Percentiles rank a stretch among this genome's conserved stretches.
Conservation (phyloP, 1,140 invertebrate species). For the Cydia amplana region DNA sequence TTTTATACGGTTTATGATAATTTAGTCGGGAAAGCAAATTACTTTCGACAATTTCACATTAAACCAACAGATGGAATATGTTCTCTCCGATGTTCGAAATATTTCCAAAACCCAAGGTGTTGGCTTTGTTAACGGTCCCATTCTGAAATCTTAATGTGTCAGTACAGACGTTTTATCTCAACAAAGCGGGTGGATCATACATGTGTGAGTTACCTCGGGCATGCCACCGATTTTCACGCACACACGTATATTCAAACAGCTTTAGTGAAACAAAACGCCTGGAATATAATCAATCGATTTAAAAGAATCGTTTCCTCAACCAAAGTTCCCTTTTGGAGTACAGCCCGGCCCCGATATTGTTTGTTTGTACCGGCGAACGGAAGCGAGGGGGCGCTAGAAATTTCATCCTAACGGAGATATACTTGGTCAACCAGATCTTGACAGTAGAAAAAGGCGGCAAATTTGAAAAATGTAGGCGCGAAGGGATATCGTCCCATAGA, state of each 20-base stretch:
- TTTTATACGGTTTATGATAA: background rate
- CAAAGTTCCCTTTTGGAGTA: background rate
- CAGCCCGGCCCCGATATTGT: background rate
- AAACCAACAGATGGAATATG: conserved; percentile 15
- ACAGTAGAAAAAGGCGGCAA: no score
- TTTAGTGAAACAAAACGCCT: background rate
- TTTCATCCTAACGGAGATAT: background rate
- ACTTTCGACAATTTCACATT: background rate
- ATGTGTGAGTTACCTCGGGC: background rate
- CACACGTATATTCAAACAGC: background rate
- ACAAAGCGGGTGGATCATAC: background rate
- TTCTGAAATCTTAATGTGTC: background rate
- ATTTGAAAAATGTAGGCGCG: no score
- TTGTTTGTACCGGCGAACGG: background rate
- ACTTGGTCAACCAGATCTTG: no score
- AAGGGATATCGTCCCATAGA: no score
- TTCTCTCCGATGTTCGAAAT: background rate
- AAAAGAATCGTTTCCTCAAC: background rate
- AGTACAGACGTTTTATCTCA: background rate
- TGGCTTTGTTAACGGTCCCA: background rate
- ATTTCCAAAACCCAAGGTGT: conserved; percentile 7
- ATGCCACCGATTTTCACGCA: background rate
- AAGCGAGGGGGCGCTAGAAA: background rate
- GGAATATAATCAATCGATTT: background rate
- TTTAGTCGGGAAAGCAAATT: background rate